Percentiles rank a stretch among this genome's conserved stretches.
Evolutionary conservation across 2,888 invertebrate species (phyloP).

Genomic region (Morinoia aosen): DNA sequence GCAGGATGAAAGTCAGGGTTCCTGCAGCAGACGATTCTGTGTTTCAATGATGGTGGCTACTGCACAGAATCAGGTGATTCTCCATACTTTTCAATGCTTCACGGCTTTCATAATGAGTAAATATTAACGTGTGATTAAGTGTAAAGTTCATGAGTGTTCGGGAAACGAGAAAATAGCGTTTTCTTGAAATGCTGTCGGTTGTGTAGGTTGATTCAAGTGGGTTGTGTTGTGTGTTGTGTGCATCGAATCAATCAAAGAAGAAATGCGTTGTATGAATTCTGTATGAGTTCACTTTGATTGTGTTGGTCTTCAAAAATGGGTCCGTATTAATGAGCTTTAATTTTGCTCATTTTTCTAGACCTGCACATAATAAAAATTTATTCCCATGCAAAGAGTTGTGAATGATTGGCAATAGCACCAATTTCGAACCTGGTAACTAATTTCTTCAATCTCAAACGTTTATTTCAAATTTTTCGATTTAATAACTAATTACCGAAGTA

Average conservation of each 20-base stretch:
- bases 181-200: background rate
- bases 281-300: background rate
- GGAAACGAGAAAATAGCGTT: background rate
- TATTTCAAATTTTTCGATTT: too few species aligned
- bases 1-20: background rate
- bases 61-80: background rate
- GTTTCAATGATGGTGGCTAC: constrained; percentile 20
- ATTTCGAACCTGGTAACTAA: too few species aligned
- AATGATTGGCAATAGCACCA: too few species aligned
- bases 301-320: background rate
- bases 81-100: background rate
- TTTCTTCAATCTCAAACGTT: too few species aligned
- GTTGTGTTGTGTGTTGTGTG: background rate
- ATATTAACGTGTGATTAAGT: background rate
- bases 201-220: background rate
- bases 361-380: too few species aligned
- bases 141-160: background rate
- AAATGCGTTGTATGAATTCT: background rate
- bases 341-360: too few species aligned
- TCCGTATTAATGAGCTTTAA: background rate
- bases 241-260: background rate
- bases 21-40: constrained; percentile 18
- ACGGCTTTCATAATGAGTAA: background rate
- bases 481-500: too few species aligned
- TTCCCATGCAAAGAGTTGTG: too few species aligned